A percentile compares a stretch with the other conserved stretches of the same genome.
Evolutionary conservation across 2,113 vertebrate genomes (phyloP).

Genomic region (Pachypanchax playfairii): DNA sequence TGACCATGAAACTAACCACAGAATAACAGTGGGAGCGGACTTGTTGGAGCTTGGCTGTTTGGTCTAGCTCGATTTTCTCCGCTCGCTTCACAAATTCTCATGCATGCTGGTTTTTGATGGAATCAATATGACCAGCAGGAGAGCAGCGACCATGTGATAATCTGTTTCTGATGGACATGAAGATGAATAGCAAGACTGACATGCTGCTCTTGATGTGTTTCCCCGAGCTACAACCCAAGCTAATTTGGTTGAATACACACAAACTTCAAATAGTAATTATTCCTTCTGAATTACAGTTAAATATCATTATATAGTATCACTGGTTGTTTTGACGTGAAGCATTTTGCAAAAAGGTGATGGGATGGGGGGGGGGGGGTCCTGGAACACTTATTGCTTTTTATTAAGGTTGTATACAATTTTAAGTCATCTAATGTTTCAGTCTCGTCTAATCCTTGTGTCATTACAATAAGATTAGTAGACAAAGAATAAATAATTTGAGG

Average conservation of each 20-base stretch:
- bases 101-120: conserved; percentile 75
- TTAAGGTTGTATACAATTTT: too few relatives aligned
- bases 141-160: conserved; percentile 66
- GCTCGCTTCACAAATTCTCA: conserved; percentile 74
- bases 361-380: too few relatives aligned
- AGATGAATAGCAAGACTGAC: conserved; percentile 49
- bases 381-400: too few relatives aligned
- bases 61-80: conserved; percentile 77
- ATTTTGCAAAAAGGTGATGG: too few relatives aligned
- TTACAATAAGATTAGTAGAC: too few relatives aligned
- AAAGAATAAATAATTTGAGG: too few relatives aligned
- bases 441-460: too few relatives aligned
- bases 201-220: conserved; percentile 13
- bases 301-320: not conserved
- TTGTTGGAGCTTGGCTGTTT: conserved; percentile 76
- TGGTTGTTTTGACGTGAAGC: not conserved
- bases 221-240: not conserved
- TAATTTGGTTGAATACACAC: not conserved
- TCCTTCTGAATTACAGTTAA: not conserved
- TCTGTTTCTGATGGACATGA: conserved; percentile 68
- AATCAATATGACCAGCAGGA: conserved; percentile 54
- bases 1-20: conserved; percentile 83
- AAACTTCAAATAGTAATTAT: not conserved
- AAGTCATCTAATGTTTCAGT: too few relatives aligned
- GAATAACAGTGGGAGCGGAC: conserved; percentile 76